phyloP scores from a whole-genome alignment of 2,797 vertebrate genomes.

The Acropternis orthonyx region DNA sequence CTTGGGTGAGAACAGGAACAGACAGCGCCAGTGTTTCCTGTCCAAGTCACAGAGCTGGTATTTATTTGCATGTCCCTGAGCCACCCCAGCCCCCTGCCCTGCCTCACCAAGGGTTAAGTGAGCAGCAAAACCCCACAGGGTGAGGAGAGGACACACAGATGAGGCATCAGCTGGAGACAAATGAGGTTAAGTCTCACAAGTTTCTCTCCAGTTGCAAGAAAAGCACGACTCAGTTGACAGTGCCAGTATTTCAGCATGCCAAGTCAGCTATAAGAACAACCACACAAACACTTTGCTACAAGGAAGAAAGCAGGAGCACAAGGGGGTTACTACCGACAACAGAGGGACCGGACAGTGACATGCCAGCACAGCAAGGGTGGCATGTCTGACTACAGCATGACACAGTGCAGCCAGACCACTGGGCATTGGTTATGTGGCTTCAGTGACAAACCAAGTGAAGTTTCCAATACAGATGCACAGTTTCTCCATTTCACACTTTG shows the following conservation, averaged over 20 bases:
- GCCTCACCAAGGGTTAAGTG: neutral
- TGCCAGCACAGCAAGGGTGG: neutral
- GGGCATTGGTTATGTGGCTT: neutral
- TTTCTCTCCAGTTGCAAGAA: neutral
- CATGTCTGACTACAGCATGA: neutral
- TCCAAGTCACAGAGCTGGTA: neutral
- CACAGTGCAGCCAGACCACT: neutral
- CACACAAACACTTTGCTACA: neutral
- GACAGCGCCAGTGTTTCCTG: neutral
- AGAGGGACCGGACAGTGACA: neutral
- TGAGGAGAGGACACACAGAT: neutral
- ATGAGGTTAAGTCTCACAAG: neutral
- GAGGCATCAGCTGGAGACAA: neutral
- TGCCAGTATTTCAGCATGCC: neutral
- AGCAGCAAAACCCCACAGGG: neutral
- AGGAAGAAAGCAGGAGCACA: neutral
- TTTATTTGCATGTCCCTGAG: neutral
- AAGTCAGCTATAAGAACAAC: neutral
- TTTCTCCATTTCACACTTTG: neutral
- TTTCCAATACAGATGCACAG: neutral
- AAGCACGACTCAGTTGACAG: neutral
- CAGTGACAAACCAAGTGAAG: neutral
- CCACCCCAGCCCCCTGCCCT: neutral
- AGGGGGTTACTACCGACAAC: neutral
- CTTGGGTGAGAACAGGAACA: neutral